Evolutionary conservation across 2,888 invertebrate genomes (phyloP).

Genomic region (Coelopa pilipes): DNA sequence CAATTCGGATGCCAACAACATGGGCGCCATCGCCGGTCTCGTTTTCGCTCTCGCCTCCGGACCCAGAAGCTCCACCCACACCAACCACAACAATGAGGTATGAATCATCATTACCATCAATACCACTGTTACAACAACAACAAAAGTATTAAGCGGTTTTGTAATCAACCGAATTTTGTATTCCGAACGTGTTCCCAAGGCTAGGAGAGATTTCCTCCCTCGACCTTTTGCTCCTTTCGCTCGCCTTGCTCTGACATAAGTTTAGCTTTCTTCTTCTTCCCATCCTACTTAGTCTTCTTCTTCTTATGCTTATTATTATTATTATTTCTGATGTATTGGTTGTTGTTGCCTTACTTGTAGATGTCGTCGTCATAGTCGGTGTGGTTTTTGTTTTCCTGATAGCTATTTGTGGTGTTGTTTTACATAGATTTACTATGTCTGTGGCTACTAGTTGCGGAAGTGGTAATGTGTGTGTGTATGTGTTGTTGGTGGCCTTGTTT

Average conservation of each 20-base stretch:
- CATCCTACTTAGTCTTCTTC: not conserved
- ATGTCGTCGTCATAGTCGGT: not conserved
- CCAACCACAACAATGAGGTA: slow-evolving; percentile 1
- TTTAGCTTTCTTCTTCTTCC: not conserved
- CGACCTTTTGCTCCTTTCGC: no score
- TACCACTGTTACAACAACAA: slow-evolving; percentile 12
- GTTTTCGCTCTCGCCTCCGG: no score
- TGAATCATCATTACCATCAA: not conserved
- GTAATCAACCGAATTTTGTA: slow-evolving; percentile 43
- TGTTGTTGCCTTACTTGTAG: not conserved
- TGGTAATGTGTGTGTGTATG: no score
- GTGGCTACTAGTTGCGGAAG: no score
- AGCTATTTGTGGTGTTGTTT: no score
- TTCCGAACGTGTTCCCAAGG: slow-evolving; percentile 35
- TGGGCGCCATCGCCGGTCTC: not conserved
- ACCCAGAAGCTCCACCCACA: slow-evolving; percentile 3
- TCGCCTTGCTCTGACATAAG: no score
- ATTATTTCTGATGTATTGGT: not conserved
- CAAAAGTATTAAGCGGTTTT: slow-evolving; percentile 29
- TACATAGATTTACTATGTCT: no score
- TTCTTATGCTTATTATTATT: not conserved
- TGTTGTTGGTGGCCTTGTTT: no score
- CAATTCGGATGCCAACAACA: not conserved
- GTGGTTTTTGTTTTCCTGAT: no score
- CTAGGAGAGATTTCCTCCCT: not conserved